Evolutionary conservation across 2,888 invertebrate species (phyloP).

Genomic region (Spicauda simplicius): DNA sequence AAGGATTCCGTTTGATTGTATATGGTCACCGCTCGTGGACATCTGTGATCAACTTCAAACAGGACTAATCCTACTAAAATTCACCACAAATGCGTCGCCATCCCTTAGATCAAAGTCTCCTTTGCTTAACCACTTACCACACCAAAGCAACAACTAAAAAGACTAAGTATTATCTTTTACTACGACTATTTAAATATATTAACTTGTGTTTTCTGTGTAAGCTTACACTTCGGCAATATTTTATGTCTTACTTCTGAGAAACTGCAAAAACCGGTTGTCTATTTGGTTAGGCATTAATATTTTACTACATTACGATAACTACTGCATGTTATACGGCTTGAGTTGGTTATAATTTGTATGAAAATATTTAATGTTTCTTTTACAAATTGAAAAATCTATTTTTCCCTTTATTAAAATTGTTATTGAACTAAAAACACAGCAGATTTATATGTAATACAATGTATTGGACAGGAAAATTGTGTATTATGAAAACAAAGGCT

Average conservation of each 20-base stretch:
- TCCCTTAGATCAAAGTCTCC: no score
- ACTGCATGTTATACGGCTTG: neutral
- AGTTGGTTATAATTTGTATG: neutral
- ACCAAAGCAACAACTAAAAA: no score
- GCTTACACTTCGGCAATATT: neutral
- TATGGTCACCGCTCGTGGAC: no score
- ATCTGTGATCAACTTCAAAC: no score
- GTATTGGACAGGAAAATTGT: neutral
- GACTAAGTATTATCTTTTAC: neutral
- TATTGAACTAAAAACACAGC: no score
- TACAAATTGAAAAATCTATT: no score
- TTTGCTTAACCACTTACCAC: no score
- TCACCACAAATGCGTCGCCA: no score
- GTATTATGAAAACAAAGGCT: neutral
- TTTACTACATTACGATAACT: neutral
- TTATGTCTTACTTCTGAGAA: constrained; percentile 3
- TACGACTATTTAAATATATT: neutral
- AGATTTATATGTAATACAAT: neutral
- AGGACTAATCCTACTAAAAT: no score
- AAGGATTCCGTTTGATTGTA: no score
- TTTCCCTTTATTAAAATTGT: no score
- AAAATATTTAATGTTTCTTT: neutral
- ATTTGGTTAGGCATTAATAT: neutral
- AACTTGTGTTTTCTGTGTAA: constrained; percentile 1
- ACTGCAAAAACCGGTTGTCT: neutral